Evolutionary conservation across 2,113 vertebrate genomes (phyloP).

Genomic region (Phoenicopterus ruber): DNA sequence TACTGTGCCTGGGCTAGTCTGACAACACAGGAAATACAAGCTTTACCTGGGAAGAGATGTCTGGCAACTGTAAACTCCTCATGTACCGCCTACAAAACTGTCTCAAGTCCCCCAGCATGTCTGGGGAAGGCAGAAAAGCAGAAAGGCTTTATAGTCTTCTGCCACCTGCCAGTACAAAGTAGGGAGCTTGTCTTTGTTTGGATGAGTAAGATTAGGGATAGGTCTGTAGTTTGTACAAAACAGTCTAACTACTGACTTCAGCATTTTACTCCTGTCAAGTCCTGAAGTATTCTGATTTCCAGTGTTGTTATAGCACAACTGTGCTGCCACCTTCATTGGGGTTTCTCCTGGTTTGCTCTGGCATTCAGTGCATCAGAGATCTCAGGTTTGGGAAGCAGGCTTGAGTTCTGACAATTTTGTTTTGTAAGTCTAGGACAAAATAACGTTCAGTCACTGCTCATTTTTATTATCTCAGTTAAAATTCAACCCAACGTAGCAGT

Average conservation of each 20-base stretch:
- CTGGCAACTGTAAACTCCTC: background rate
- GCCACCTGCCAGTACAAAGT: background rate
- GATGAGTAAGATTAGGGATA: background rate
- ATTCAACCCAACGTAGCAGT: background rate
- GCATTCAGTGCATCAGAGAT: too few relatives aligned
- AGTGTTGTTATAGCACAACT: background rate
- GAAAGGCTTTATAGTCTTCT: background rate
- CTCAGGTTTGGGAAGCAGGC: background rate
- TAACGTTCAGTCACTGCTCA: background rate
- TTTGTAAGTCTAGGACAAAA: background rate
- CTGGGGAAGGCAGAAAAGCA: background rate
- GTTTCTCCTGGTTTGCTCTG: background rate
- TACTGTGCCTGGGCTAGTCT: background rate
- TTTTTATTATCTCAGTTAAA: background rate
- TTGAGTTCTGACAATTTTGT: background rate
- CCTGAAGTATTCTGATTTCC: background rate
- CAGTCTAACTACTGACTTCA: background rate
- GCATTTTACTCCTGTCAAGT: background rate
- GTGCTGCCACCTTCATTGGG: background rate
- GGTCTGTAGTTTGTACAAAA: background rate
- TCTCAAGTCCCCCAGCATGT: background rate
- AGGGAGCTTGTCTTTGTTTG: background rate
- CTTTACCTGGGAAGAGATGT: background rate
- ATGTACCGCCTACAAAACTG: background rate
- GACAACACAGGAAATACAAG: background rate